Evolutionary conservation across 2,888 invertebrate genomes (phyloP), one percentile per base, ranked within the genome.

Genomic region (Polydrusus tereticollis): DNA sequence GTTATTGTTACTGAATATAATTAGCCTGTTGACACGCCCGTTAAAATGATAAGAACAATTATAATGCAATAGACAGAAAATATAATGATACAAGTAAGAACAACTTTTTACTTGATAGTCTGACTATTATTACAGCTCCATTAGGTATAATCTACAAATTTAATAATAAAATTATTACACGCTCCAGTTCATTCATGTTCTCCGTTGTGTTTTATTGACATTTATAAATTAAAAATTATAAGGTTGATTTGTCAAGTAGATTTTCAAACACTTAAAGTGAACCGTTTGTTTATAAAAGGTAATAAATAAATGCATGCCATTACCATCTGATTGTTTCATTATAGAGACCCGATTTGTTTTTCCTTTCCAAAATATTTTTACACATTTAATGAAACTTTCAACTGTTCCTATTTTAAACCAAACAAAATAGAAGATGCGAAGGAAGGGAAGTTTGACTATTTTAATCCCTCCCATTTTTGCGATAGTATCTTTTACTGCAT

Each of bases 181-280:
- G 73, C 73, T 73, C 69, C 65, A 58, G 50, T 73, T 73, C 68
- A 59, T 73, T 72, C 50, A 68, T 60, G 10, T 55, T 55, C 10
- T 7, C 52, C n/a, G 52, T 64, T 55, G 50, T 36, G n/a, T n/a
- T n/a, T 12, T 47, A 63, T 16, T 62, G 29, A 47, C 47, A 47
- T 62, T 62, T 62, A 62, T 29, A 74, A 68, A 57, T 29, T 18
- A 55, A 55, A 55, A 55, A 55, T 10, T 1, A 8, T 18, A 29
- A n/a, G 8, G 16, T 14, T 29, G 26, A 1, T 1, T 26, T 50
- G 14, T 47, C n/a, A 47, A 20, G n/a, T 26, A 52, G 29, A n/a
- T 23, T 26, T 26, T 50, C 14, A 16, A 26, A 10, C 26, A 52
- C 47, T 12, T 47, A 23, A 43, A 47, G 52, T 52, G 20, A 50